Conservation (phyloP, 2,113 vertebrate species). For the Thomomys bottae region DNA sequence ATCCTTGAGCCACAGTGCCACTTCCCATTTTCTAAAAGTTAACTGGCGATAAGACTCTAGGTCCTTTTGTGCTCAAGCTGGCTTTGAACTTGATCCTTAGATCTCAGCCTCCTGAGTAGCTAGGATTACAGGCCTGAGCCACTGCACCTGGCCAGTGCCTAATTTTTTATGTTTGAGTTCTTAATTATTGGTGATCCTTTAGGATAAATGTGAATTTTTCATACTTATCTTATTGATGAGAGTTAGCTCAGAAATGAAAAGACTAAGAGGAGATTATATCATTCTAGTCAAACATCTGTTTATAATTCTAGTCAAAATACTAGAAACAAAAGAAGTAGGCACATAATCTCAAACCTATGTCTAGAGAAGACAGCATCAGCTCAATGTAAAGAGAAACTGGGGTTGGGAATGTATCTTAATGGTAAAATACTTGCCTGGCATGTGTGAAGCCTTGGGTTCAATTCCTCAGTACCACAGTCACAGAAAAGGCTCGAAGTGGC, state of each 20-base stretch:
- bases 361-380: conserved; percentile 16
- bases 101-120: too few species aligned
- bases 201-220: conserved; percentile 27
- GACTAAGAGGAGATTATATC: not conserved
- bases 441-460: too few species aligned
- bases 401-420: too few species aligned
- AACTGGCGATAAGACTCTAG: too few species aligned
- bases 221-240: not conserved
- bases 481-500: too few species aligned
- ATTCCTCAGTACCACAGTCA: too few species aligned
- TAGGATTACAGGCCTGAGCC: too few species aligned
- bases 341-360: not conserved
- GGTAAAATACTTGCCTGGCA: too few species aligned
- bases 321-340: conserved; percentile 23
- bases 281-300: not conserved
- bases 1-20: too few species aligned
- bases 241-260: not conserved
- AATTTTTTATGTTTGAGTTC: conserved; percentile 35
- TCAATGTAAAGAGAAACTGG: not conserved
- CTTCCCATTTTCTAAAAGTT: too few species aligned
- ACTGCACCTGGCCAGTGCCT: not conserved
- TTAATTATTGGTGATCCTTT: not conserved
- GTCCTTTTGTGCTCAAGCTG: too few species aligned
- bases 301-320: not conserved
- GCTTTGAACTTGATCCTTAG: too few species aligned